Conservation (phyloP, 2,113 vertebrate species). For the Rynchops niger region DNA sequence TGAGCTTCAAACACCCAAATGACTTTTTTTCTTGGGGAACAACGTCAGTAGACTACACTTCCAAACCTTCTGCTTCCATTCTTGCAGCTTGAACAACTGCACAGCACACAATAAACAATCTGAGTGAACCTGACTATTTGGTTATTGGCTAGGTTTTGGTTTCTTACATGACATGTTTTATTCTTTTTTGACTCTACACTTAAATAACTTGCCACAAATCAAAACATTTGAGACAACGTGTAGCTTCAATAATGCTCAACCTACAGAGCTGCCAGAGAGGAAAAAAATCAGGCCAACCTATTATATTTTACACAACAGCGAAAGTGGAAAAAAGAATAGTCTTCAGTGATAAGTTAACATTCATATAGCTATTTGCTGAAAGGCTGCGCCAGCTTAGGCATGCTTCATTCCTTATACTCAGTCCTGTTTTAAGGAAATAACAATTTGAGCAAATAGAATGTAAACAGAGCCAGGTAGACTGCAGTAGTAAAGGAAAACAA, state of each 20-base stretch:
- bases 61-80: not conserved
- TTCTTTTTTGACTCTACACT: not conserved
- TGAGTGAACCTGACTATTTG: not conserved
- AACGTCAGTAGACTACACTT: not conserved
- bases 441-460: constrained; percentile 7
- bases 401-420: constrained; percentile 1
- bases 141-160: not conserved
- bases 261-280: not conserved
- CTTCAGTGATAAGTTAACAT: constrained; percentile 4
- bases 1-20: not conserved
- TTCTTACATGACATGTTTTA: not conserved
- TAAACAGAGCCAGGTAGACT: not conserved
- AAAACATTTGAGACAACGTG: not conserved
- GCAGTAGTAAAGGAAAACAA: constrained; percentile 14
- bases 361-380: not conserved
- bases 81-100: not conserved
- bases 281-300: not conserved
- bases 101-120: not conserved
- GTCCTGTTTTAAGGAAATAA: not conserved
- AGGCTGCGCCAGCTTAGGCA: not conserved
- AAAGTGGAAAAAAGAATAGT: not conserved
- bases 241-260: not conserved
- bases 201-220: not conserved
- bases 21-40: not conserved
- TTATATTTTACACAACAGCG: not conserved